phyloP scores from a whole-genome alignment of 2,888 invertebrate genomes.

The Linhomoeus sp. region DNA sequence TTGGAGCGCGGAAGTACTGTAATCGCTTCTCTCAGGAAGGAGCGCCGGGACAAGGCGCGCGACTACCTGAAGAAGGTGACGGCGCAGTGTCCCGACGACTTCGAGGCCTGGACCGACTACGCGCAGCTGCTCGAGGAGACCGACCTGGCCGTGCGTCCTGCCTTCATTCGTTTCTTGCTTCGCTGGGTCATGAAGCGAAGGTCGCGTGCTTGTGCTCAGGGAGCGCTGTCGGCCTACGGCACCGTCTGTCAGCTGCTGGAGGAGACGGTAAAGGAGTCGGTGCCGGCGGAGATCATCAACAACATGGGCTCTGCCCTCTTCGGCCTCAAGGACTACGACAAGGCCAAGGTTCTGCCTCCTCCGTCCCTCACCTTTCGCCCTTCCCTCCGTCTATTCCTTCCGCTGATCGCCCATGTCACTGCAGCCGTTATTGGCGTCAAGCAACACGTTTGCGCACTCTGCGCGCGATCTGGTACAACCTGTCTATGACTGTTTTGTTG shows the following conservation, averaged over 20 bases:
- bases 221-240: constrained; percentile 70
- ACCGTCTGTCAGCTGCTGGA: constrained; percentile 76
- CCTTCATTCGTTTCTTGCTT: too few species aligned
- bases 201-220: constrained; percentile 34
- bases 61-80: constrained; percentile 76
- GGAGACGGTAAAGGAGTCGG: constrained; percentile 73
- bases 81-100: constrained; percentile 64
- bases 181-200: too few species aligned
- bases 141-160: constrained; percentile 43
- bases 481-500: too few species aligned
- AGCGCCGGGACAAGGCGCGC: constrained; percentile 56
- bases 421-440: neutral
- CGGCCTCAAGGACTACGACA: constrained; percentile 59
- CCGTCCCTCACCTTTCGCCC: neutral
- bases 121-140: constrained; percentile 92
- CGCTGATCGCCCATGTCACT: too few species aligned
- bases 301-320: constrained; percentile 80
- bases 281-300: constrained; percentile 90
- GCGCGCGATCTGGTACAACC: too few species aligned
- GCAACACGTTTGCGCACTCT: too few species aligned
- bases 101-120: constrained; percentile 96
- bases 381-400: neutral
- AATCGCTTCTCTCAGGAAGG: neutral
- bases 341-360: constrained; percentile 44
- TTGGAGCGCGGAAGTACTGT: too few species aligned